Evolutionary conservation across 2,888 invertebrate species (phyloP).

Genomic region (Heliconius sara): DNA sequence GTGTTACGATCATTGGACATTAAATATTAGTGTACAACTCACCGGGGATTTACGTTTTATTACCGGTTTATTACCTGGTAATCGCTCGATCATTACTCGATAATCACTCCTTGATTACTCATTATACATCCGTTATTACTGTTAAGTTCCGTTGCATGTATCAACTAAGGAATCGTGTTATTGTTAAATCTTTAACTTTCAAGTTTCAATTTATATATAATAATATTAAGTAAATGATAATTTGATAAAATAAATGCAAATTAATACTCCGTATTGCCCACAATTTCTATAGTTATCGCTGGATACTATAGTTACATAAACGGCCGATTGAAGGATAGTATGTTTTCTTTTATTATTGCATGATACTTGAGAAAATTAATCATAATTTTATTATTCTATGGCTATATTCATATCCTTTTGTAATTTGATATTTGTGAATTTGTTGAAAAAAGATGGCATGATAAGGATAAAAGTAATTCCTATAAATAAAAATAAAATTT

Average conservation of each 20-base stretch:
- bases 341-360: background rate
- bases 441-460: background rate
- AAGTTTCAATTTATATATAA: background rate
- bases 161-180: conserved; percentile 10
- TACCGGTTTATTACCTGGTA: background rate
- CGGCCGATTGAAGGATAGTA: background rate
- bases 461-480: background rate
- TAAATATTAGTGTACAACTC: conserved; percentile 5
- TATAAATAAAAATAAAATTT: background rate
- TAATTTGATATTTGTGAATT: background rate
- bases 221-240: conserved; percentile 1
- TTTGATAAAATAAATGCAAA: background rate
- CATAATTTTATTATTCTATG: background rate
- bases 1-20: conserved; percentile 46
- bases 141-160: conserved; percentile 14
- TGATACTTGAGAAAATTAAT: background rate
- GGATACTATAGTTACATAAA: background rate
- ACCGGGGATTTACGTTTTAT: background rate
- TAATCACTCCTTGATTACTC: background rate
- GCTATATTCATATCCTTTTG: background rate
- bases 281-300: background rate
- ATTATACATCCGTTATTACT: conserved; percentile 7
- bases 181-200: conserved; percentile 21
- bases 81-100: background rate
- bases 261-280: background rate